phyloP scores from a whole-genome alignment of 2,888 invertebrate species.

The Leptinotarsa rubiginosa region DNA sequence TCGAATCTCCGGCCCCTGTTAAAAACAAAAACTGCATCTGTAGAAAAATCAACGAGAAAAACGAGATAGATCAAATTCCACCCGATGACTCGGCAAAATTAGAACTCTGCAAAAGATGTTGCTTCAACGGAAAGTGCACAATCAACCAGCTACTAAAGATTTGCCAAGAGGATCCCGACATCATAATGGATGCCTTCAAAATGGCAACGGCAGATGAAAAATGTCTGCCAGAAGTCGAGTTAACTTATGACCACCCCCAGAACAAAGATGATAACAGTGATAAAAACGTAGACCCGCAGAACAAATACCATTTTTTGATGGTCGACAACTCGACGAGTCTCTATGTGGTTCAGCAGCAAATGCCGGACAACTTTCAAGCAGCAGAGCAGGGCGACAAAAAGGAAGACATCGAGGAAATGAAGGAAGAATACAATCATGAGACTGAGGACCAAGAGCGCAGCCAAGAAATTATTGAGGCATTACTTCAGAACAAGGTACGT shows the following conservation, averaged over 20 bases:
- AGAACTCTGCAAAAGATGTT: slow-evolving; percentile 2
- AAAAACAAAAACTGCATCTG: slow-evolving; percentile 3
- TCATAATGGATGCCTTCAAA: slow-evolving; percentile 28
- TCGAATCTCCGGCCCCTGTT: not conserved
- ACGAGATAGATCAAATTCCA: not conserved
- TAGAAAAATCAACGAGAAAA: not conserved
- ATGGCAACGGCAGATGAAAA: slow-evolving; percentile 15
- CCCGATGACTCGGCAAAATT: slow-evolving; percentile 2
- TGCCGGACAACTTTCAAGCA: not conserved
- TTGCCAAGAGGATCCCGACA: slow-evolving; percentile 34
- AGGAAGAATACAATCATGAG: not conserved
- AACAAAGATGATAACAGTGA: not conserved
- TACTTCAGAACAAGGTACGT: too few species aligned
- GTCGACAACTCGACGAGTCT: slow-evolving; percentile 23
- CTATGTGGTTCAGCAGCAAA: not conserved
- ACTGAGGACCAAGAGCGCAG: not conserved
- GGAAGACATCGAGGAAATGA: not conserved
- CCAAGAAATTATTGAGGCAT: too few species aligned
- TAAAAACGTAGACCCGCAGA: not conserved
- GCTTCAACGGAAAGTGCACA: slow-evolving; percentile 23
- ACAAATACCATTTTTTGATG: slow-evolving; percentile 31
- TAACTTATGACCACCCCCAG: not conserved
- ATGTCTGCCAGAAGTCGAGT: slow-evolving; percentile 25
- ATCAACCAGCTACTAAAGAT: slow-evolving; percentile 14
- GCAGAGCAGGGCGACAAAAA: not conserved